phyloP scores from a whole-genome alignment of 2,113 vertebrate genomes.

The Kryptolebias marmoratus region DNA sequence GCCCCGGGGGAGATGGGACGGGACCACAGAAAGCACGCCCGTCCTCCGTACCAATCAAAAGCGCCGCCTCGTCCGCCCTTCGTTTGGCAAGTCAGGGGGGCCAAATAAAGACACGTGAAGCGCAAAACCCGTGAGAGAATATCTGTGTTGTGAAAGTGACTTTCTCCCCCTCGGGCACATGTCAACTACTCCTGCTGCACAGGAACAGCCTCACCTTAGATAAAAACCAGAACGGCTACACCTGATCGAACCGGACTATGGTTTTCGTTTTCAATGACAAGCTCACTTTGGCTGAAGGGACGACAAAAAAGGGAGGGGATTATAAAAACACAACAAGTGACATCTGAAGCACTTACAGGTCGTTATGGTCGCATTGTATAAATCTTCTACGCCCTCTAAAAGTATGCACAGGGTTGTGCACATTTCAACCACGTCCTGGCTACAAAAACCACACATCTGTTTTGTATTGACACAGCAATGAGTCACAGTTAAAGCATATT shows the following conservation, averaged over 20 bases:
- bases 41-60: conserved; percentile 40
- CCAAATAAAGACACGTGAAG: neutral
- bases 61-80: neutral
- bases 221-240: neutral
- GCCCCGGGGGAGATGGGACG: conserved; percentile 4
- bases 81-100: neutral
- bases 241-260: neutral
- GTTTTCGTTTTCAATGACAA: conserved; percentile 31
- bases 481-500: too few species aligned
- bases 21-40: conserved; percentile 34
- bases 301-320: too few species aligned
- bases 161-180: neutral
- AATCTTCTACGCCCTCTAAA: conserved; percentile 7
- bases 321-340: too few species aligned
- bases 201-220: neutral
- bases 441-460: neutral
- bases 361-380: neutral
- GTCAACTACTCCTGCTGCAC: neutral
- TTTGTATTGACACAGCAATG: neutral
- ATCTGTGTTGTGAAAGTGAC: neutral
- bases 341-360: too few species aligned
- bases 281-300: neutral
- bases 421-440: neutral
- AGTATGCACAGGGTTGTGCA: neutral
- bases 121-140: neutral